phyloP scores from a whole-genome alignment of 64 coral and sea anemone species.

The Stichodactyla mertensii region DNA sequence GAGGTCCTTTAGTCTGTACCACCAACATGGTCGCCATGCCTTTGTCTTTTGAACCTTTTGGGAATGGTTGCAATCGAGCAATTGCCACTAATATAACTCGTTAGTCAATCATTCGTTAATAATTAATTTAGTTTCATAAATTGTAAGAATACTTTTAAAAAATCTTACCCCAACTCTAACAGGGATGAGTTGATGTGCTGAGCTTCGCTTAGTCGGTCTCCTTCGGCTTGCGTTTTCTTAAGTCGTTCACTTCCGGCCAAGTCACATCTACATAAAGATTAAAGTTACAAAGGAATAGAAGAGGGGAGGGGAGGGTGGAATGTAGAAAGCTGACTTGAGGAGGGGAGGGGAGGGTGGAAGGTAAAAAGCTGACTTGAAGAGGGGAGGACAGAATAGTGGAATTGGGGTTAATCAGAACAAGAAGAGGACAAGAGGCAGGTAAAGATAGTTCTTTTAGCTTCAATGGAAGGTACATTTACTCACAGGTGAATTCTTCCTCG shows the following conservation, averaged over 20 bases:
- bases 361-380: too few species aligned
- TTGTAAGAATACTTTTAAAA: neutral
- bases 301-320: neutral
- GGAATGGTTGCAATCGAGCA: too few species aligned
- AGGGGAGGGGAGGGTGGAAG: neutral
- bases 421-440: neutral
- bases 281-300: too few species aligned
- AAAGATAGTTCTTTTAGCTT: neutral
- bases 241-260: conserved; percentile 73
- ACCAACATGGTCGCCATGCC: too few species aligned
- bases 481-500: conserved; percentile 91
- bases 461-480: neutral
- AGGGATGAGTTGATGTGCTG: conserved; percentile 73
- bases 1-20: too few species aligned
- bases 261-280: conserved; percentile 35
- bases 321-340: neutral
- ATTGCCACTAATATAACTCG: too few species aligned
- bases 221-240: conserved; percentile 72
- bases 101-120: too few species aligned
- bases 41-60: too few species aligned
- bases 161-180: conserved; percentile 62
- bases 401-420: too few species aligned
- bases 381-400: too few species aligned
- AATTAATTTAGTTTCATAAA: too few species aligned
- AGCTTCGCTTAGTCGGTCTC: conserved; percentile 65